Conservation (phyloP, 2,888 invertebrate species). For the Asteroscopus sphinx region DNA sequence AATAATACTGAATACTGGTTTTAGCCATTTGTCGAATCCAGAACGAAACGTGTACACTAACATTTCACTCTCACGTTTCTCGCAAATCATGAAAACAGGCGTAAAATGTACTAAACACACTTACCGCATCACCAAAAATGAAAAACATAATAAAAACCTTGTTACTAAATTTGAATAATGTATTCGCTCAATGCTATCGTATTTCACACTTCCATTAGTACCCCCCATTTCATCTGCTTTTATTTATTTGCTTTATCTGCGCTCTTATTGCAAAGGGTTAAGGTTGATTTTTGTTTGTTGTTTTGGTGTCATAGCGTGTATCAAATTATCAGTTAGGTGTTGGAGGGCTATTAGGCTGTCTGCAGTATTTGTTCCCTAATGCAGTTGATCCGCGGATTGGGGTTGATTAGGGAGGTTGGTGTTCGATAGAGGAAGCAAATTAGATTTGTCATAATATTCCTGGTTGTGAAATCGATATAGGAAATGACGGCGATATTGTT, state of each 20-base stretch:
- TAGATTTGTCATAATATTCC: constrained; percentile 55
- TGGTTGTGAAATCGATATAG: constrained; percentile 39
- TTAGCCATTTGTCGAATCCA: too few relatives aligned
- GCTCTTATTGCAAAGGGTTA: constrained; percentile 31
- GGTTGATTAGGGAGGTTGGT: constrained; percentile 52
- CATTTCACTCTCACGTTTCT: neutral
- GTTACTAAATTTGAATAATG: constrained; percentile 82
- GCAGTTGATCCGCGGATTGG: constrained; percentile 67
- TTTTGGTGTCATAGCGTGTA: constrained; percentile 54
- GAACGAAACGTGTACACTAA: too few relatives aligned
- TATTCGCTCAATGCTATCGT: constrained; percentile 79
- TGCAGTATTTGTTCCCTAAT: constrained; percentile 67
- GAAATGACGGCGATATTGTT: constrained; percentile 24
- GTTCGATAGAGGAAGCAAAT: constrained; percentile 56
- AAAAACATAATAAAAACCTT: constrained; percentile 70
- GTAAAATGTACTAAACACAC: constrained; percentile 51
- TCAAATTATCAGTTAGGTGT: constrained; percentile 71
- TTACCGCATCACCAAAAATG: constrained; percentile 56
- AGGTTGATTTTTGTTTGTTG: constrained; percentile 46
- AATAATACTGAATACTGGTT: too few relatives aligned
- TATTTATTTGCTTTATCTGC: constrained; percentile 46
- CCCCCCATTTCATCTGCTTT: constrained; percentile 62
- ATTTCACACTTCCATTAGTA: constrained; percentile 83
- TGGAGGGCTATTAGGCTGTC: constrained; percentile 65
- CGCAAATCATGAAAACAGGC: constrained; percentile 14